phyloP scores from a whole-genome alignment of 2,113 vertebrate genomes.

The Mus spicilegus region DNA sequence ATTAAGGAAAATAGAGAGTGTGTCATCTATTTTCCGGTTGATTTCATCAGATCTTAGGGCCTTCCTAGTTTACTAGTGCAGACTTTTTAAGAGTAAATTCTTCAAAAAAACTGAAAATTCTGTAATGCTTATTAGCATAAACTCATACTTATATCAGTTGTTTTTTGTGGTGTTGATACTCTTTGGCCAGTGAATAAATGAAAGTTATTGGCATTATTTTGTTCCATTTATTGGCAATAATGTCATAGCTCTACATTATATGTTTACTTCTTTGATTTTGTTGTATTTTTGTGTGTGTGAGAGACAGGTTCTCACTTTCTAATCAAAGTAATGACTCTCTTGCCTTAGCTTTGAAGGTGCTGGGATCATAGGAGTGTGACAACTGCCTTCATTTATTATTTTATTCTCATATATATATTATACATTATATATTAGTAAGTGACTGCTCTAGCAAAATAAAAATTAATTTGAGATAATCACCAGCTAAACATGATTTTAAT shows the following conservation, averaged over 20 bases:
- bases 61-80: background rate
- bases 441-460: too few relatives aligned
- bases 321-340: background rate
- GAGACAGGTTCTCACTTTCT: background rate
- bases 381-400: too few relatives aligned
- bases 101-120: background rate
- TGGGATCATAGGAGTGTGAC: background rate
- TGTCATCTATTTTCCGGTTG: too few relatives aligned
- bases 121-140: background rate
- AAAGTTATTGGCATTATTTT: background rate
- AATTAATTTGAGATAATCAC: too few relatives aligned
- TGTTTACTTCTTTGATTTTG: background rate
- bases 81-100: background rate
- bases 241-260: background rate
- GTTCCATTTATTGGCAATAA: background rate
- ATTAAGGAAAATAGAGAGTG: background rate
- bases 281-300: background rate
- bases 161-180: background rate
- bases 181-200: background rate
- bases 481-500: too few relatives aligned
- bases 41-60: background rate
- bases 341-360: too few relatives aligned
- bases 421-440: too few relatives aligned
- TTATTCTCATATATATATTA: too few relatives aligned
- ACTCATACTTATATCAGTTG: background rate